Evolutionary conservation across 2,113 vertebrate genomes (phyloP).

Genomic region (Dromiciops gliroides): DNA sequence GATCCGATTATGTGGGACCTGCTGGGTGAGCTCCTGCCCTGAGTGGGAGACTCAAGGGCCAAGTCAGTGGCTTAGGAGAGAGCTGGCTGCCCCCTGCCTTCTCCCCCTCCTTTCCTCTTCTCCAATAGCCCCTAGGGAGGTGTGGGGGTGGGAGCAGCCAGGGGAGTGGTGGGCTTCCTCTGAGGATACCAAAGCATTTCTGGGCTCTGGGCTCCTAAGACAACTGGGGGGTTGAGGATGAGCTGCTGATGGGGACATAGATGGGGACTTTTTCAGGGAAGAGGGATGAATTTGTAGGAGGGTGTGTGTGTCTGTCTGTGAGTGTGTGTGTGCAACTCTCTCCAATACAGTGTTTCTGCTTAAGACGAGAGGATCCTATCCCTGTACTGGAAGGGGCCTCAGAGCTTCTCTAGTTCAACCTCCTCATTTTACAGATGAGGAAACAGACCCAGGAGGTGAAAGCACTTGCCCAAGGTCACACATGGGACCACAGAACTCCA

Average conservation of each 20-base stretch:
- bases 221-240: neutral
- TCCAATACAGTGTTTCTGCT: neutral
- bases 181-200: neutral
- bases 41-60: neutral
- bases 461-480: neutral
- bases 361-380: neutral
- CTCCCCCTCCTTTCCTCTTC: neutral
- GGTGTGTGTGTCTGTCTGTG: neutral
- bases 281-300: neutral
- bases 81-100: neutral
- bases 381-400: neutral
- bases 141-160: neutral
- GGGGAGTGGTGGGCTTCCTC: too few species aligned
- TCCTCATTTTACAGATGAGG: neutral
- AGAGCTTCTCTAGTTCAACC: neutral
- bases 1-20: neutral
- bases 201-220: neutral
- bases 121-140: neutral
- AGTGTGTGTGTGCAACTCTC: neutral
- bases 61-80: neutral
- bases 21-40: neutral
- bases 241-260: neutral
- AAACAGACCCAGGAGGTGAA: neutral
- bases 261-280: neutral
- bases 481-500: neutral